Conservation (phyloP, 2,888 invertebrate species). For the Listrodromus nycthemerus region DNA sequence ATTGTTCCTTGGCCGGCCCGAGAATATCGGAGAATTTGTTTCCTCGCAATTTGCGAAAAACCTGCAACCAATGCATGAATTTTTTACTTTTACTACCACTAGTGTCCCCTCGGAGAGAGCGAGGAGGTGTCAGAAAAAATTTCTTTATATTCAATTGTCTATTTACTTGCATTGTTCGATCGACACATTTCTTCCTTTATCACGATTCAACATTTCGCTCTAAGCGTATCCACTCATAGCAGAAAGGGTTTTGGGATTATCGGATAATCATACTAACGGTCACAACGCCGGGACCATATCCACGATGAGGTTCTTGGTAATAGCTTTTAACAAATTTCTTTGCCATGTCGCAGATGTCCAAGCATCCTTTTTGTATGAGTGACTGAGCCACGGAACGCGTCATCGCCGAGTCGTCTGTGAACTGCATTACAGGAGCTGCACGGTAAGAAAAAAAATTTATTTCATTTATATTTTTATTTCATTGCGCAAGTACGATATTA, state of each 20-base stretch:
- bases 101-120: not conserved
- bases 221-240: not conserved
- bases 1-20: constrained; percentile 88
- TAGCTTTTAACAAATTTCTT: constrained; percentile 88
- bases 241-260: not conserved
- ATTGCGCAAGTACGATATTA: not conserved
- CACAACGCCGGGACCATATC: constrained; percentile 88
- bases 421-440: constrained; percentile 86
- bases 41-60: constrained; percentile 86
- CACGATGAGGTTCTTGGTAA: constrained; percentile 87
- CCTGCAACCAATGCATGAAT: constrained; percentile 73
- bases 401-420: constrained; percentile 91
- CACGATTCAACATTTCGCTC: constrained; percentile 18
- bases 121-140: not conserved
- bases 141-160: not conserved
- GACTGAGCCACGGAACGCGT: constrained; percentile 88
- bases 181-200: constrained; percentile 4
- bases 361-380: constrained; percentile 86
- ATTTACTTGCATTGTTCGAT: constrained; percentile 14
- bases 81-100: not conserved
- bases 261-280: constrained; percentile 73
- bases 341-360: constrained; percentile 87
- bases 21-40: constrained; percentile 87
- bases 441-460: constrained; percentile 49
- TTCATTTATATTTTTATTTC: not conserved